Evolutionary conservation across 1,140 invertebrate genomes (phyloP).

Genomic region (Dendroctonus valens): DNA sequence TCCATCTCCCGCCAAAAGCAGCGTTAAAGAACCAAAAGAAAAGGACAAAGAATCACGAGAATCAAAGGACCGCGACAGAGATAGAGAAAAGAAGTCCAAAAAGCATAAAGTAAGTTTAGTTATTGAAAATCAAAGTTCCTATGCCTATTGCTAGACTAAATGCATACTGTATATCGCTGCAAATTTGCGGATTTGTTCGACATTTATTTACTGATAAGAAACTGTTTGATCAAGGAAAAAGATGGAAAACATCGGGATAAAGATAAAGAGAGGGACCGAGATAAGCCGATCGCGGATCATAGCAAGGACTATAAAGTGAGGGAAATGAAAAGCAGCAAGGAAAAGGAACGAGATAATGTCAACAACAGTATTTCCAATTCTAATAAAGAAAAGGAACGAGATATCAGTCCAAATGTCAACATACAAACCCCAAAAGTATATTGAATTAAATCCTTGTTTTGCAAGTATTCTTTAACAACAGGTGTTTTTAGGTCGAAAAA

Average conservation of each 20-base stretch:
- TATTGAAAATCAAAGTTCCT: background rate
- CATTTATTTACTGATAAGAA: background rate
- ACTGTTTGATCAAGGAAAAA: conserved; percentile 31
- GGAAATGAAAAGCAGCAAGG: conserved; percentile 41
- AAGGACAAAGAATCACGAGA: conserved; percentile 54
- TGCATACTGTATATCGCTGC: background rate
- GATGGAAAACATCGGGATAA: conserved; percentile 46
- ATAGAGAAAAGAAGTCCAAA: conserved; percentile 49
- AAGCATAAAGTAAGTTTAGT: conserved; percentile 44
- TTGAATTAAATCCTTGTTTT: background rate
- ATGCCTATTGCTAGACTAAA: too few species aligned
- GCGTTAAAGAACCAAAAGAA: conserved; percentile 50
- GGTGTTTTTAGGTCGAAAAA: conserved; percentile 30
- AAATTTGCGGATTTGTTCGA: too few species aligned
- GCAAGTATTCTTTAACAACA: background rate
- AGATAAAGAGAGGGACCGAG: conserved; percentile 41
- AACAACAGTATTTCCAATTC: conserved; percentile 8
- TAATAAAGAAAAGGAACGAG: conserved; percentile 18
- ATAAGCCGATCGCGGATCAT: conserved; percentile 15
- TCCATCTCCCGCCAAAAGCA: conserved; percentile 51
- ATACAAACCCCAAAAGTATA: conserved; percentile 11
- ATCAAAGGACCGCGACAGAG: conserved; percentile 39
- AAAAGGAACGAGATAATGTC: conserved; percentile 31
- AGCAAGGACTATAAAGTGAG: conserved; percentile 42
- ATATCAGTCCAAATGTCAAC: conserved; percentile 9